These are phyloP conservation scores for Apamea anceps DNA, from an alignment of 2,888 invertebrate genomes.

Conservation along the genomic window DNA sequence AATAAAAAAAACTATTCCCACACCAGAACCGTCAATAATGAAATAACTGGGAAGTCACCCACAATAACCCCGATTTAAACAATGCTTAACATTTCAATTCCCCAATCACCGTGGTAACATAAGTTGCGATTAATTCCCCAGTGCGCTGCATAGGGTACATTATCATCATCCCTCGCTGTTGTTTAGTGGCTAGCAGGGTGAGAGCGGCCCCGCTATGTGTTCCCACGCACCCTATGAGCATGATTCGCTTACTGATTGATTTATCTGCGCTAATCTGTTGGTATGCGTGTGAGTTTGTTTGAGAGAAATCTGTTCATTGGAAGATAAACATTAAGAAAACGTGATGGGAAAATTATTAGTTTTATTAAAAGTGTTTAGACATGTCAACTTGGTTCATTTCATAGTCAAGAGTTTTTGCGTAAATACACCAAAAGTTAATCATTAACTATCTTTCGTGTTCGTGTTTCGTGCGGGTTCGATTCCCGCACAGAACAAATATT, in stretches of 20 bases:
- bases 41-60: slow-evolving; percentile 32
- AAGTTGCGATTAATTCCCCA: slow-evolving; percentile 64
- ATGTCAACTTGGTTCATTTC: not conserved
- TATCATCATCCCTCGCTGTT: slow-evolving; percentile 45
- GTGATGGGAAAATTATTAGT: no score
- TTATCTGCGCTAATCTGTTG: slow-evolving; percentile 62
- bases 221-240: slow-evolving; percentile 73
- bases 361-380: no score
- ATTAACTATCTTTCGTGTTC: no score
- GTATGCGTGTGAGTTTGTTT: slow-evolving; percentile 40
- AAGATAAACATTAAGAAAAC: slow-evolving; percentile 9
- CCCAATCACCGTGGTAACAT: slow-evolving; percentile 56
- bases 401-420: no score
- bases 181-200: slow-evolving; percentile 48
- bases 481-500: no score
- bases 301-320: slow-evolving; percentile 1
- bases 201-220: slow-evolving; percentile 65
- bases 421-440: not conserved
- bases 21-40: not conserved
- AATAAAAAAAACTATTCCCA: not conserved
- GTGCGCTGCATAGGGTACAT: slow-evolving; percentile 31
- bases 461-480: no score
- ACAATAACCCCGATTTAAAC: slow-evolving; percentile 35
- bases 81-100: slow-evolving; percentile 40
- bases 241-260: slow-evolving; percentile 62